These are phyloP conservation scores for Ommatoiulus sabulosus DNA, from an alignment of 2,888 invertebrate species.

Conservation along the genomic window DNA sequence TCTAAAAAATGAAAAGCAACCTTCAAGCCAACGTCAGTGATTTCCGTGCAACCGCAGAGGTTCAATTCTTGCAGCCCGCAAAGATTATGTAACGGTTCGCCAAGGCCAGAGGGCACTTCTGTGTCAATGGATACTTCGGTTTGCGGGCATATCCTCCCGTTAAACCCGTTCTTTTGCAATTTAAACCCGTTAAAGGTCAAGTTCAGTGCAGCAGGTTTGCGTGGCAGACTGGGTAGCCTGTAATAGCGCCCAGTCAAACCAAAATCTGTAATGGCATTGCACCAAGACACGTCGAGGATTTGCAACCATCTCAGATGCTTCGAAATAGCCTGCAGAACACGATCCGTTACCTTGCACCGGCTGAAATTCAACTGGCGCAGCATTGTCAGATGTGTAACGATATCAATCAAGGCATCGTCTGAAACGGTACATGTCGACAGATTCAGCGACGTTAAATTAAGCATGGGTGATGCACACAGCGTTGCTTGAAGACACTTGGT, in stretches of 20 bases:
- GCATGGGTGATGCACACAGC: constrained; percentile 67
- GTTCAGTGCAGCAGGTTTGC: neutral
- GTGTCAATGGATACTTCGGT: neutral
- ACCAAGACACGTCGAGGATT: constrained; percentile 75
- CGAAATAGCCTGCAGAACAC: constrained; percentile 76
- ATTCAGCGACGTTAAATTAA: constrained; percentile 64
- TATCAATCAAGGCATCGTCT: constrained; percentile 74
- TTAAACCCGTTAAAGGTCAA: neutral
- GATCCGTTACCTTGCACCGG: constrained; percentile 79
- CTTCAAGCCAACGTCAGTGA: constrained; percentile 79
- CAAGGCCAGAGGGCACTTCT: constrained; percentile 12
- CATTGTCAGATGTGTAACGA: constrained; percentile 74
- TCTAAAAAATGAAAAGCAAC: constrained; percentile 78
- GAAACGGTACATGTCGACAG: constrained; percentile 69
- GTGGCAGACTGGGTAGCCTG: neutral
- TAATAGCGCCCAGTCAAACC: constrained; percentile 77
- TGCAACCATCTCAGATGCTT: constrained; percentile 74
- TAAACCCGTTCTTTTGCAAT: neutral
- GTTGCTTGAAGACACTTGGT: constrained; percentile 75
- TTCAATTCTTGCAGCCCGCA: constrained; percentile 73
- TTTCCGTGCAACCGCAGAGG: constrained; percentile 77
- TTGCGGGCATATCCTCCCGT: neutral
- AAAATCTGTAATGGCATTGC: constrained; percentile 77
- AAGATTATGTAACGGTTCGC: constrained; percentile 37
- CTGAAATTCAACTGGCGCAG: constrained; percentile 75